Percentiles rank a stretch among this genome's conserved stretches.
These are phyloP conservation scores for Alces alces DNA, from an alignment of 2,113 vertebrate species.

Conservation along the genomic window DNA sequence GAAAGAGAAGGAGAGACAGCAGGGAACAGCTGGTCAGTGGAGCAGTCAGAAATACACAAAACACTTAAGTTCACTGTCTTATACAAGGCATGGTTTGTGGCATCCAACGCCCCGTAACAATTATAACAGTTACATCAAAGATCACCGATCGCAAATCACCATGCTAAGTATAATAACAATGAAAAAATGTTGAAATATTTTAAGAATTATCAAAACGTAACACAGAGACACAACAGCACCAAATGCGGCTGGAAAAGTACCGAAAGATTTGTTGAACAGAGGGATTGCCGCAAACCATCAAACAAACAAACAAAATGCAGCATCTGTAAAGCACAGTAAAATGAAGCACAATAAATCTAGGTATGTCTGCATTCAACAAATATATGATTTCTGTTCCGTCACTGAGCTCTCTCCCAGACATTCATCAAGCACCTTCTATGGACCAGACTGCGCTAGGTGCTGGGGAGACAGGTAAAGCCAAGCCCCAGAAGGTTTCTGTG, in stretches of 20 bases:
- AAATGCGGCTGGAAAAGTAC: neutral
- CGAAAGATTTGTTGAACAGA: neutral
- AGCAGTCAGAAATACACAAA: neutral
- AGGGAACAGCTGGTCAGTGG: neutral
- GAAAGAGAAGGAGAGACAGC: neutral
- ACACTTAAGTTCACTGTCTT: neutral
- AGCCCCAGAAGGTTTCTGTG: neutral
- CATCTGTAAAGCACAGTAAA: neutral
- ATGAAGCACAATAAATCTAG: neutral
- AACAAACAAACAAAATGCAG: neutral
- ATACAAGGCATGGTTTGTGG: neutral
- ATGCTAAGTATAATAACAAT: neutral
- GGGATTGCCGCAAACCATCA: neutral
- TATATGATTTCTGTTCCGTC: neutral
- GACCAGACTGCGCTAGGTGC: neutral
- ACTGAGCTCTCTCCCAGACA: neutral
- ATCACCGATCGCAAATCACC: neutral
- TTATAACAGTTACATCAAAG: neutral
- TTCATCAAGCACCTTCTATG: neutral
- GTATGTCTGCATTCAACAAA: neutral
- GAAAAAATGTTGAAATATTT: neutral
- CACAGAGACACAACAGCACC: neutral
- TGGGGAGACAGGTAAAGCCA: neutral
- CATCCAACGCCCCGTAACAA: accelerated
- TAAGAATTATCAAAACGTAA: neutral